Base-by-base conservation (phyloP, 2,888 invertebrate species). In the Hirudinaria manillensis region DNA sequence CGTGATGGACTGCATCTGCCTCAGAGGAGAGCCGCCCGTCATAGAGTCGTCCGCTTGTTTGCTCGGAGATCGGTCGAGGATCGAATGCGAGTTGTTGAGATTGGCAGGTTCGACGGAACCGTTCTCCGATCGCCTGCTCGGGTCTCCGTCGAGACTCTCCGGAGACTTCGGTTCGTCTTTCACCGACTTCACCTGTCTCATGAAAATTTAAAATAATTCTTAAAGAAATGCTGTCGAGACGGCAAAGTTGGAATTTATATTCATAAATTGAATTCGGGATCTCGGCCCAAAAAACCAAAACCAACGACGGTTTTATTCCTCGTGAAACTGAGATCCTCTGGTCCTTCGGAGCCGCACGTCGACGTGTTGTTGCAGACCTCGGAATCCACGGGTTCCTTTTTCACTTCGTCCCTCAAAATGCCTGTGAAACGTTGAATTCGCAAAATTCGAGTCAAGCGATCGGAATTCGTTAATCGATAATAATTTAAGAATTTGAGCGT, bases 1-100 rank as follows among this genome's bases (percentile, higher is more conserved):
- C 70, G 97, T 97, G 81, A 97, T 97, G 80, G 94, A 95, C 78
- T 96, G 96, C 96, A 97, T 97, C 83, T 96, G 89, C 86, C 97
- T 96, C 74, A 97, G 87, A 0, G 97, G 97, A 83, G 94, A 94
- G 29, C 45, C 91, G 55, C 78, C 78, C 36, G 78, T 73, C n/a
- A 77, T 77, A 29, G 78, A 78, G 53, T 79, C 78, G 51, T 77
- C 73, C 29, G 77, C 77, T 27, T 78, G 78, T 36, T 74, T n/a
- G 66, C 24, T 4, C 21, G 32, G 13, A 21, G 27, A 2, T 24
- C 24, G 21, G 4, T 27, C 38, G 36, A n/a, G 16, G n/a, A 3
- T n/a, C 34, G 27, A 36, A 16, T 32, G 61, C 27, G 21, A 61
- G 21, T 29, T 53, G 51, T 51, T 56, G 19, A 19, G n/a, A 10